Evolutionary conservation across 2,113 vertebrate species (phyloP), one percentile per base, ranked within the genome.

Genomic region (Leiothrix lutea): DNA sequence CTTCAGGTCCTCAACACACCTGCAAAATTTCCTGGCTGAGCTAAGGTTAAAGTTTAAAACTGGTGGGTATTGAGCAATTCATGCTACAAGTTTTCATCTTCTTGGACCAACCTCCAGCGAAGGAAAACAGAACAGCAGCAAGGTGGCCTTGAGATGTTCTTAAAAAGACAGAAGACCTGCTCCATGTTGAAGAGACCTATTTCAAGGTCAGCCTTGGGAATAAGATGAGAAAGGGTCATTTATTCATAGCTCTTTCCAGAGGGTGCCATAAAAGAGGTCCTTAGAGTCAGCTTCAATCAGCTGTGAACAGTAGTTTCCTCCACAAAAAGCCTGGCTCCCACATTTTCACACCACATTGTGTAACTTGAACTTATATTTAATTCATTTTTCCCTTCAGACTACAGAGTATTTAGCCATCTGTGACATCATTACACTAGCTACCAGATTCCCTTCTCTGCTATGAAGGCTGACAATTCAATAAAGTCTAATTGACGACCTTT

Each of bases 391-490:
- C 69, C 74, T 73, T 88, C 48, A 87, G 93, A 96, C 82, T 78
- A 73, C 54, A 87, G 73, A 64, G 83, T 65, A 94, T 87, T 96
- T 69, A 95, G 85, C 86, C 77, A 96, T 93, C 90, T 90, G 82
- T 94, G 86, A 92, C 92, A 91, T 57, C 64, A 84, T 51, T 91
- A 77, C 79, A 82, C 48, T 50, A 84, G 61, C 62, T 91, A 92
- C 77, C 53, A 75, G 77, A 73, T 86, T 96, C 70, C 78, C 60
- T 90, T 95, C 9, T 1, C 73, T 93, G 85, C 91, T 80, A 56
- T 14, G 19, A 88, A 84, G 1, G 2, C 71, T 94, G 94, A 94
- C 80, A 96, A 92, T 82, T 96, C 95, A 94, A 91, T 95, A 75
- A 70, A 81, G 77, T 54, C 92, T 89, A 96, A 97, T 53, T 86